Percentiles rank a stretch among this genome's conserved stretches.
Conservation (phyloP, 2,113 vertebrate species). For the Ciconia boyciana region DNA sequence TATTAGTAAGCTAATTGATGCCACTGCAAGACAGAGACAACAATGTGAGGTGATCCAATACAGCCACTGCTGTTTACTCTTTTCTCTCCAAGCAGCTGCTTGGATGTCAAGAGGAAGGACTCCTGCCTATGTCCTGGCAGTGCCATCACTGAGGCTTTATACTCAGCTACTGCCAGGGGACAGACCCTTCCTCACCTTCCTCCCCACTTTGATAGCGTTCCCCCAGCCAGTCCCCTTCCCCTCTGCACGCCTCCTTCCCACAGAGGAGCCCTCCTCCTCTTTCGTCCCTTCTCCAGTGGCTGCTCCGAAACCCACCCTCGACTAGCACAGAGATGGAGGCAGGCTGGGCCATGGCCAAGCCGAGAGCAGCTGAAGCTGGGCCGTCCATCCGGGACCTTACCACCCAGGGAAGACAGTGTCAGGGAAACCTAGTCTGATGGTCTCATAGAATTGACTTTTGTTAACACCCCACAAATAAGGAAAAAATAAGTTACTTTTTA, state of each 20-base stretch:
- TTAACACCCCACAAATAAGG: background rate
- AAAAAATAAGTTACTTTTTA: background rate
- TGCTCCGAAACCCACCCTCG: background rate
- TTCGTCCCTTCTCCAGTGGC: background rate
- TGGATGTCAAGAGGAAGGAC: background rate
- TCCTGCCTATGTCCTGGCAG: background rate
- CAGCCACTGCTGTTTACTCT: background rate
- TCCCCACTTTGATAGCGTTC: background rate
- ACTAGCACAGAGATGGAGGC: background rate
- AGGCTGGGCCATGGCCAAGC: background rate
- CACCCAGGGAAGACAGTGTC: background rate
- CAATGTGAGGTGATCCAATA: background rate
- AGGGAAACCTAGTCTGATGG: background rate
- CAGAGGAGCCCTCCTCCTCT: background rate
- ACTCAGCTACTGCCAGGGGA: background rate
- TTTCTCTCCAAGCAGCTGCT: background rate
- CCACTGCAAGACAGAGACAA: background rate
- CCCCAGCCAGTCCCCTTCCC: too few relatives aligned
- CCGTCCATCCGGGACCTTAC: background rate
- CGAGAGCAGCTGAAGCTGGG: background rate
- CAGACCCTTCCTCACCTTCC: background rate
- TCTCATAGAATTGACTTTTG: background rate
- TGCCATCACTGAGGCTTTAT: background rate
- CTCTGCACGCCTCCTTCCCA: accelerated
- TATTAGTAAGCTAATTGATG: background rate